Base-by-base conservation (phyloP, 2,888 invertebrate species). In the Rhamphomyia laevipes region DNA sequence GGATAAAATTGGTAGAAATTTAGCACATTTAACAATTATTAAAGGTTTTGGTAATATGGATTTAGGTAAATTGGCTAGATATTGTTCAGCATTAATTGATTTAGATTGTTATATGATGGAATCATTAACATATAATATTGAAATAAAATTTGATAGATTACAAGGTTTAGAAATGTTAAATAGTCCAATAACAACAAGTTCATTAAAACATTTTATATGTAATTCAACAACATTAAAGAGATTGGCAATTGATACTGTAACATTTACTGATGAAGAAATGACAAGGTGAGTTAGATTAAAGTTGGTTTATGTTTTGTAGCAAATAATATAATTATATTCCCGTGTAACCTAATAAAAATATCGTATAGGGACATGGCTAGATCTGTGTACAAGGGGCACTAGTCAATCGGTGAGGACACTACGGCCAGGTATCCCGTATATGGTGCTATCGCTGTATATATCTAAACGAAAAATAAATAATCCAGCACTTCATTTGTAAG, bases 81-180 rank as follows among this genome's bases (percentile, higher is more conserved):
- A 75, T 2, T 80, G 80, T 52, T 76, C 79, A 10, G 75, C 77
- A 55, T 62, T 84, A 33, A 71, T 75, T 48, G 77, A 76, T 52
- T 63, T 84, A 53, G 83, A 83, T 60, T 81, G 78, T 58, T 83
- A 78, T 59, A 78, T 81, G 65, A 76, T 82, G 62, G 79, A 78
- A 47, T 74, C 79, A 3, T 69, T 78, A 13, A 76, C 77, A 7
- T 76, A 77, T 60, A 70, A 74, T 53, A 57, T 58, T 31, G 73
- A 78, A 61, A 68, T 74, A 51, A 72, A 77, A 44, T 77, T 83
- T 67, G 73, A 74, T 60, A 77, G 74, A 57, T 64, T 84, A 51
- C 77, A 81, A 57, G 79, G 80, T 23, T 68, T 83, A 43, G 82
- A 84, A 63, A 77, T 84, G 46, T 73, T 81, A 17, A 80, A 81